phyloP scores from a whole-genome alignment of 2,797 vertebrate species.

The Carduelis carduelis region DNA sequence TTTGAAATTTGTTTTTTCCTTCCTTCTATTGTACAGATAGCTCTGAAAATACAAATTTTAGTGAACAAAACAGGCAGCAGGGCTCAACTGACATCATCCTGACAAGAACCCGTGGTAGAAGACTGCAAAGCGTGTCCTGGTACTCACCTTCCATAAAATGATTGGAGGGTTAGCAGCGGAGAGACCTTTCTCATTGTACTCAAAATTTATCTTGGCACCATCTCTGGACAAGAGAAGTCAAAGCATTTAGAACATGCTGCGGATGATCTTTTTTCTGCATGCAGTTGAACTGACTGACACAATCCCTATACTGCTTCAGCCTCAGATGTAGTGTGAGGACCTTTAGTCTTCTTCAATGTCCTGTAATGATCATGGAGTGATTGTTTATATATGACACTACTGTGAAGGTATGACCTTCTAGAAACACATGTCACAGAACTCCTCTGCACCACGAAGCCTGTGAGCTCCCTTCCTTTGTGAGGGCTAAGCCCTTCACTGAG shows the following conservation, averaged over 20 bases:
- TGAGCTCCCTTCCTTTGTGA: not conserved
- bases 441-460: not conserved
- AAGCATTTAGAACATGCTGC: not conserved
- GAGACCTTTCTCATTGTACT: not conserved
- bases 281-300: fast-evolving
- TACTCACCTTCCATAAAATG: not conserved
- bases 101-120: not conserved
- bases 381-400: not conserved
- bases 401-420: not conserved
- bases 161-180: fast-evolving
- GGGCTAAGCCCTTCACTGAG: not conserved
- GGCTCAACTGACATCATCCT: not conserved
- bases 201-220: not conserved
- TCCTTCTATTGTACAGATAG: not conserved
- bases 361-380: not conserved
- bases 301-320: not conserved
- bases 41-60: not conserved
- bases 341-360: not conserved
- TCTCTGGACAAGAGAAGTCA: not conserved
- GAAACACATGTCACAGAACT: not conserved
- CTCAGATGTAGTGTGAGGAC: not conserved
- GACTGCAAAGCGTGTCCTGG: fast-evolving
- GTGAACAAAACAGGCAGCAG: not conserved
- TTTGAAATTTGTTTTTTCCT: not conserved
- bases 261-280: not conserved